Evolutionary conservation across 2,113 vertebrate genomes (phyloP), one percentile per base, ranked within the genome.

Genomic region (Hylia prasina): DNA sequence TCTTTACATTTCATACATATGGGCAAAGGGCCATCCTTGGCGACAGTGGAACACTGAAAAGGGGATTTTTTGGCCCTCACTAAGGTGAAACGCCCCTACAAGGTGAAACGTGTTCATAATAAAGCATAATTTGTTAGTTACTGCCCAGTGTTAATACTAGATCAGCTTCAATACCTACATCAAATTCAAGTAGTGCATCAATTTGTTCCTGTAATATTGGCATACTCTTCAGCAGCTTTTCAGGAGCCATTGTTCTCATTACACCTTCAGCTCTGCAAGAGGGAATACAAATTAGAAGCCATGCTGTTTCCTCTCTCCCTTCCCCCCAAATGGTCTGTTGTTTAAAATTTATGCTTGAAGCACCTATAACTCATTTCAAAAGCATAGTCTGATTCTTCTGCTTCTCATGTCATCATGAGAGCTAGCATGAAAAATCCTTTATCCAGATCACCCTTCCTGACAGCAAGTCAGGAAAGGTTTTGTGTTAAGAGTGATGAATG

Each of bases 211-310:
- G 99, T 48, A 99, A 97, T 89, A 98, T 99, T 72, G 99, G 98
- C 99, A 99, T 99, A 82, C 99, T 99, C 98, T 99, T 99, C 91
- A 99, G 97, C 44, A 99, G 98, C 97, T 99, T 99, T 91, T 99
- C 99, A 21, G 99, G 99, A 66, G 98, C 96, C 99, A 99, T 99
- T 40, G 98, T 99, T 95, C 99, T 98, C 99, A 99, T 99, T 42
- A 98, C 99, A 83, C 99, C 99, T 4, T 99, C 99, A 58, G 99
- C 98, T 82, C 99, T 99, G 94, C 54, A 92, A 97, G 54, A 91
- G 13, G 54, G n/a, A 83, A 92, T 30, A 88, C 33, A 93, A 51
- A 86, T 83, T 42, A 96, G 33, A 90, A 86, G n/a, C 23, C 79
- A 72, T 7, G 11, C n/a, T 2, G 1, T 33, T 86, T 69, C 42